Base-by-base conservation (phyloP, 64 coral and sea anemone species). In the Actinia equina region DNA sequence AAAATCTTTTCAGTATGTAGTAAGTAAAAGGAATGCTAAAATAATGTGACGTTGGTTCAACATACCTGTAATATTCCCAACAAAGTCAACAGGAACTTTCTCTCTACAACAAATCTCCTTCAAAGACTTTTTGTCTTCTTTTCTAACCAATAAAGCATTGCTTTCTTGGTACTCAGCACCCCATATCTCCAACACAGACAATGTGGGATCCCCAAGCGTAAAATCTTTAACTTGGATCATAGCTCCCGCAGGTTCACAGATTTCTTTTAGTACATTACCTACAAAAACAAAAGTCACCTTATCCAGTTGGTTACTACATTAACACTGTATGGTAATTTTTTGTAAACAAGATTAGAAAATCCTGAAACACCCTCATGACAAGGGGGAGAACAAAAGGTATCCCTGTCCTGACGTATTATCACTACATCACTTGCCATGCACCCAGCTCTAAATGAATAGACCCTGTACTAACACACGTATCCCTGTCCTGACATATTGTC, bases 231-330 rank as follows among this genome's bases (percentile, higher is more conserved):
- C 90, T 52, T 87, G 77, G 77, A 98, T 94, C 20, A 94, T 16
- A 8, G 96, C 96, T 59, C 96, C 96, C 60, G 96, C 90, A 85
- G 96, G 96, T 23, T 98, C 96, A 25, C 83, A 92, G 78, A 98
- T 92, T 84, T 98, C 96, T 87, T 98, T 98, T 41, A 98, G 84
- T 17, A 98, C 96, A 94, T 98, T 98, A 43, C 96, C 96, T 98
- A 63, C 19, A 20, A 59, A 25, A 41, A 13, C 9, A 88, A 52
- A 9, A 86, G 20, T 71, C 77, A 77, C 41, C 69, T 67, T 0
- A 18, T 84, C 52, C 1, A 55, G 49, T 6, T 91, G 89, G 74
- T 86, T 86, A 62, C n/a, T 44, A 41, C 84, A 54, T 7, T 52
- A 77, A 77, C 43, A 19, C 71, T 20, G 2, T 57, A 57, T 7